These are phyloP conservation scores for Apis florea DNA, from an alignment of 1,140 invertebrate genomes.

Conservation along the genomic window DNA sequence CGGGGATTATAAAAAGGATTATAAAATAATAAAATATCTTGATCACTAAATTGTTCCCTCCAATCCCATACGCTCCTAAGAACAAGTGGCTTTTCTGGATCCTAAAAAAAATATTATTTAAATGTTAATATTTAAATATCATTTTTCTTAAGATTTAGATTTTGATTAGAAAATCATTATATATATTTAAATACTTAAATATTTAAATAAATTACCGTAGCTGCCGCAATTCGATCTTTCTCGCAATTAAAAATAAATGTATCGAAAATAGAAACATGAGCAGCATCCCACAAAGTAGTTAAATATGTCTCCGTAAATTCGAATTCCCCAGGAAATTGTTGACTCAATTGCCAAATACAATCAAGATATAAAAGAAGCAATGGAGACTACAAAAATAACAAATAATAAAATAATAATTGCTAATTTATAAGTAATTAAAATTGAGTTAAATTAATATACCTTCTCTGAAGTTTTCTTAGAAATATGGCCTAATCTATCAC, in stretches of 20 bases:
- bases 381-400: slow-evolving; percentile 83
- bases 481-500: slow-evolving; percentile 85
- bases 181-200: not conserved
- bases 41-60: slow-evolving; percentile 89
- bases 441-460: slow-evolving; percentile 69
- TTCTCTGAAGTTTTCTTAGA: slow-evolving; percentile 80
- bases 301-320: slow-evolving; percentile 97
- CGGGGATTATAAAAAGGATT: slow-evolving; percentile 86
- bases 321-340: slow-evolving; percentile 93
- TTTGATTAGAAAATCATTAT: not conserved
- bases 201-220: slow-evolving; percentile 72
- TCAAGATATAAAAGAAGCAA: slow-evolving; percentile 95
- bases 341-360: slow-evolving; percentile 94
- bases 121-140: not conserved
- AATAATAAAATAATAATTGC: not conserved
- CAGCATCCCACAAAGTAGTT: slow-evolving; percentile 93
- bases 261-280: slow-evolving; percentile 92
- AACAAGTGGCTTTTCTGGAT: slow-evolving; percentile 81
- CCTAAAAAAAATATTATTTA: slow-evolving; percentile 70
- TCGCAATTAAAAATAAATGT: slow-evolving; percentile 95
- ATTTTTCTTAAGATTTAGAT: not conserved
- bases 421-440: not conserved
- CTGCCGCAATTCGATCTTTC: slow-evolving; percentile 84
- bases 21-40: slow-evolving; percentile 88
- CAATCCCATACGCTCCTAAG: slow-evolving; percentile 91